These are phyloP conservation scores for Heliothis subflexa DNA, from an alignment of 1,140 invertebrate genomes.

Conservation along the genomic window DNA sequence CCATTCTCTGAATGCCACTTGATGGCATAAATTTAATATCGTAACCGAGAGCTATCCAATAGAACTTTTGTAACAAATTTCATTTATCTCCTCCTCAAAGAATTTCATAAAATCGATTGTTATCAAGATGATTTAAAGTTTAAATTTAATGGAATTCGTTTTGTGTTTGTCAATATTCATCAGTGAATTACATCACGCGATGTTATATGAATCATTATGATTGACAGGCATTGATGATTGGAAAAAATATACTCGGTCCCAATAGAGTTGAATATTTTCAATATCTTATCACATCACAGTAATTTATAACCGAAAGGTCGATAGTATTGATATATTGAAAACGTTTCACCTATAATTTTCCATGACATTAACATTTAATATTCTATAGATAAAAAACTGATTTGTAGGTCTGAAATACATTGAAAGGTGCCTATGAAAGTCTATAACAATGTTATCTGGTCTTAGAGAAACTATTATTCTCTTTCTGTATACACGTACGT, in stretches of 20 bases:
- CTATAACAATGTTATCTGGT: constrained; percentile 37
- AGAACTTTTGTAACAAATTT: constrained; percentile 84
- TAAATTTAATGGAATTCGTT: constrained; percentile 64
- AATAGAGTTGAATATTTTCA: constrained; percentile 1
- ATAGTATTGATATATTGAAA: constrained; percentile 23
- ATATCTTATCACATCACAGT: constrained; percentile 13
- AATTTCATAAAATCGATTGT: constrained; percentile 82
- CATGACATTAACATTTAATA: constrained; percentile 10
- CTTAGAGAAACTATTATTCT: constrained; percentile 35
- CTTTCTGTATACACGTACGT: background rate
- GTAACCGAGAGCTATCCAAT: constrained; percentile 73
- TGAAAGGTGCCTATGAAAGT: constrained; percentile 18
- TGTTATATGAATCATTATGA: constrained; percentile 33
- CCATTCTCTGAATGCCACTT: constrained; percentile 73
- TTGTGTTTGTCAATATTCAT: constrained; percentile 57
- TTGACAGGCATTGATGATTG: constrained; percentile 19
- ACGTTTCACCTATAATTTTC: constrained; percentile 32
- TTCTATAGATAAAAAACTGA: constrained; percentile 26
- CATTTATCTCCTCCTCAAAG: constrained; percentile 78
- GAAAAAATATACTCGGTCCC: background rate
- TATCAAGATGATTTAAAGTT: constrained; percentile 81
- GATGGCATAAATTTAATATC: constrained; percentile 83
- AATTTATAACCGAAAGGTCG: background rate
- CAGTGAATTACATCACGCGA: constrained; percentile 9
- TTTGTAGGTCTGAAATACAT: constrained; percentile 14